These are phyloP conservation scores for Drosophila engyochracea DNA, from an alignment of 2,888 invertebrate species.

Conservation along the genomic window DNA sequence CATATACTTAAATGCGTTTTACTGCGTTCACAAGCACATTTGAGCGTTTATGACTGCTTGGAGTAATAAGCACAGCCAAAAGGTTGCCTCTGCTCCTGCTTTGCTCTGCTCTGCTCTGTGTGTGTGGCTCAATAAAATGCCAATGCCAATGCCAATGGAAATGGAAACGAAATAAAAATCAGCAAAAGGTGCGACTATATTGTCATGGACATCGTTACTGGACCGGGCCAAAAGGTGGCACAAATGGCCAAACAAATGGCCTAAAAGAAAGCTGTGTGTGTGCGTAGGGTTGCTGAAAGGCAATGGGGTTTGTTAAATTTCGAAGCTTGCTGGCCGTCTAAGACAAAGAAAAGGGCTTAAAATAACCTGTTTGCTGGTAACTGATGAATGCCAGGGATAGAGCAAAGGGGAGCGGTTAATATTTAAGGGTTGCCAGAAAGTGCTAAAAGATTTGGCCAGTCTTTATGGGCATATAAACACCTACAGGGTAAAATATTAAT, in stretches of 20 bases:
- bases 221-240: conserved; percentile 35
- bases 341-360: conserved; percentile 42
- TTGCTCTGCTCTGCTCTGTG: neutral
- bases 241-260: conserved; percentile 60
- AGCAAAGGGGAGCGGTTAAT: neutral
- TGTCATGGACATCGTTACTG: conserved; percentile 49
- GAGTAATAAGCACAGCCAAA: conserved; percentile 73
- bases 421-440: conserved; percentile 21
- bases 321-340: conserved; percentile 42
- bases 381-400: neutral
- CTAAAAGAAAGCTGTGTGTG: neutral
- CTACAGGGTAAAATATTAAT: conserved; percentile 51
- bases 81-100: conserved; percentile 46
- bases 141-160: conserved; percentile 58
- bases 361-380: conserved; percentile 7
- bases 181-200: conserved; percentile 77
- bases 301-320: conserved; percentile 12
- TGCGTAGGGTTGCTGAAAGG: conserved; percentile 13
- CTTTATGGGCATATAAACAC: conserved; percentile 75
- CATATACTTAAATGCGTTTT: conserved; percentile 45
- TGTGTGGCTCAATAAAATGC: conserved; percentile 74
- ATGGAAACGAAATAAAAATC: conserved; percentile 79
- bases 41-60: conserved; percentile 65
- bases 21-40: conserved; percentile 67
- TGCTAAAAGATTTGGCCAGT: conserved; percentile 19